A percentile compares a stretch with the other conserved stretches of the same genome.
Evolutionary conservation across 1,140 invertebrate genomes (phyloP).

Genomic region (Harpegnathos saltator): DNA sequence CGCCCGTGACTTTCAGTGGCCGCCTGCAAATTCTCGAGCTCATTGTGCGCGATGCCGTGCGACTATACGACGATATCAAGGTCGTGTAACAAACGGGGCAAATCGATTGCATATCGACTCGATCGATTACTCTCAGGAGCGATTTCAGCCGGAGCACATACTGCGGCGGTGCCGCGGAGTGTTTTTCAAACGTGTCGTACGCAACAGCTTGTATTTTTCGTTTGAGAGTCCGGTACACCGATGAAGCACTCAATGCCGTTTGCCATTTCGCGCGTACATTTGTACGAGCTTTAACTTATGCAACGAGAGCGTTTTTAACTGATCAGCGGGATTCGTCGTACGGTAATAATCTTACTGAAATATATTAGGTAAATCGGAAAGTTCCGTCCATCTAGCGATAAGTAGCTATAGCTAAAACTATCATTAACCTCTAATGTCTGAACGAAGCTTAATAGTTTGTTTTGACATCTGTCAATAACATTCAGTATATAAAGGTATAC

Average conservation of each 20-base stretch:
- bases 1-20: conserved; percentile 58
- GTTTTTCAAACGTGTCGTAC: conserved; percentile 6
- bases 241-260: not conserved
- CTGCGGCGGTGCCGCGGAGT: not conserved
- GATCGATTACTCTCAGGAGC: conserved; percentile 34
- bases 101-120: conserved; percentile 64
- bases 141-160: conserved; percentile 1
- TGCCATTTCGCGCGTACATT: not conserved
- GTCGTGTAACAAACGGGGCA: conserved; percentile 56
- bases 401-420: no score
- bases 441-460: no score
- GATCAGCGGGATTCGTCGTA: no score
- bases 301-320: not conserved
- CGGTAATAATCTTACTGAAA: no score
- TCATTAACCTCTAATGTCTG: no score
- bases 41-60: conserved; percentile 52
- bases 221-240: not conserved
- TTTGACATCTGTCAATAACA: no score
- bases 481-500: no score
- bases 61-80: conserved; percentile 68
- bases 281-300: not conserved
- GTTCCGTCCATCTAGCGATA: no score
- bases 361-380: no score
- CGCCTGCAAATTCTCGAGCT: conserved; percentile 66
- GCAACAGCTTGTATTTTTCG: not conserved